Conservation (phyloP, 2,797 vertebrate genomes). For the Lagodon rhomboides region DNA sequence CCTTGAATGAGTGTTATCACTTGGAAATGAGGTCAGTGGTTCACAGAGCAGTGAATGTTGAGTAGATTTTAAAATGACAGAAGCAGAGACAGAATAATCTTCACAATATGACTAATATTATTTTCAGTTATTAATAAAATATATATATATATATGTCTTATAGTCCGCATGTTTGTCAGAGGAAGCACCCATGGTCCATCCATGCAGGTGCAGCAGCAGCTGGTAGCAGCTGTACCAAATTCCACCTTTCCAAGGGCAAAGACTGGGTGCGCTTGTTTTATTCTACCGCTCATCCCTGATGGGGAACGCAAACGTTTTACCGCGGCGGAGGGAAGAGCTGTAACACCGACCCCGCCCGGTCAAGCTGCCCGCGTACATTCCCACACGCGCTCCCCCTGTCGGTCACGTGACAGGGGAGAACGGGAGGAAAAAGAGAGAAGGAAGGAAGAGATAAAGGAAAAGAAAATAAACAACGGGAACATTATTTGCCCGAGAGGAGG, state of each 20-base stretch:
- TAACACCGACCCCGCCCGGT: constrained; percentile 20
- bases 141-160: too few species aligned
- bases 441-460: constrained; percentile 11
- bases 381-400: not conserved
- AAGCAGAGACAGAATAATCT: not conserved
- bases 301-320: too few species aligned
- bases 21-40: too few species aligned
- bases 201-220: constrained; percentile 2
- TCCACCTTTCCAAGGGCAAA: constrained; percentile 32
- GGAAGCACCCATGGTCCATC: not conserved
- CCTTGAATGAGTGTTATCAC: too few species aligned
- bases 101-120: not conserved
- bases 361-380: rapidly evolving
- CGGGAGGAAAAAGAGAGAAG: constrained; percentile 4
- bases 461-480: not conserved
- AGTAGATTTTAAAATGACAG: not conserved
- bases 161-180: not conserved
- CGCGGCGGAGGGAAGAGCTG: rapidly evolving
- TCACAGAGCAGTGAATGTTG: not conserved
- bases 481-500: not conserved
- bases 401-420: constrained; percentile 71
- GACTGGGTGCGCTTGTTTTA: constrained; percentile 51
- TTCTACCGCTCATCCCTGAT: rapidly evolving
- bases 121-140: not conserved
- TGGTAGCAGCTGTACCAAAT: not conserved